phyloP scores from a whole-genome alignment of 2,888 invertebrate species.

The Leucophenga maculata region DNA sequence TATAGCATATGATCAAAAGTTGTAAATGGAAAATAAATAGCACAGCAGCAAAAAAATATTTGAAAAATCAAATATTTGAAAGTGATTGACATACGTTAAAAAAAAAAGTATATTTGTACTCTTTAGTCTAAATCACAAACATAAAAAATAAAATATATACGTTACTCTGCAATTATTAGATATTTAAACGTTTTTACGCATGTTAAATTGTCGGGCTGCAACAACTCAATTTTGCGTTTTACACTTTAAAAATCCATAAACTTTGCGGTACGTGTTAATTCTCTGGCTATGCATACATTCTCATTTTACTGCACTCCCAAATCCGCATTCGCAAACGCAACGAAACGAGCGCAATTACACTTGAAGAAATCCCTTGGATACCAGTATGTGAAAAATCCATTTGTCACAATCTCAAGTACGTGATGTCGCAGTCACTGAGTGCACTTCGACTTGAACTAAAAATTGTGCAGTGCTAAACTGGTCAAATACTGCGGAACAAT shows the following conservation, averaged over 20 bases:
- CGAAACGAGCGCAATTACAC: constrained; percentile 60
- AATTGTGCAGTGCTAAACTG: not conserved
- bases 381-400: constrained; percentile 57
- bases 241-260: too few species aligned
- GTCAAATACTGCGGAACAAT: not conserved
- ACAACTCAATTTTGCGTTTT: too few species aligned
- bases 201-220: too few species aligned
- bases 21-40: not conserved
- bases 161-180: too few species aligned
- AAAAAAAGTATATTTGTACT: too few species aligned
- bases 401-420: constrained; percentile 66
- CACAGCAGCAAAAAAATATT: not conserved
- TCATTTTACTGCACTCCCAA: constrained; percentile 40
- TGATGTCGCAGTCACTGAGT: constrained; percentile 53
- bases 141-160: too few species aligned
- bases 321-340: constrained; percentile 11
- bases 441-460: not conserved
- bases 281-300: constrained; percentile 34
- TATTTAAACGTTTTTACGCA: too few species aligned
- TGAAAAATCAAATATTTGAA: not conserved
- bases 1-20: not conserved
- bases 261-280: too few species aligned
- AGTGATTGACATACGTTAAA: too few species aligned
- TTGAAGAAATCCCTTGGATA: constrained; percentile 62
- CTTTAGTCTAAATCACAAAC: too few species aligned